Evolutionary conservation across 2,797 vertebrate species (phyloP), one percentile per base, ranked within the genome.

Genomic region (Liparis tanakae): DNA sequence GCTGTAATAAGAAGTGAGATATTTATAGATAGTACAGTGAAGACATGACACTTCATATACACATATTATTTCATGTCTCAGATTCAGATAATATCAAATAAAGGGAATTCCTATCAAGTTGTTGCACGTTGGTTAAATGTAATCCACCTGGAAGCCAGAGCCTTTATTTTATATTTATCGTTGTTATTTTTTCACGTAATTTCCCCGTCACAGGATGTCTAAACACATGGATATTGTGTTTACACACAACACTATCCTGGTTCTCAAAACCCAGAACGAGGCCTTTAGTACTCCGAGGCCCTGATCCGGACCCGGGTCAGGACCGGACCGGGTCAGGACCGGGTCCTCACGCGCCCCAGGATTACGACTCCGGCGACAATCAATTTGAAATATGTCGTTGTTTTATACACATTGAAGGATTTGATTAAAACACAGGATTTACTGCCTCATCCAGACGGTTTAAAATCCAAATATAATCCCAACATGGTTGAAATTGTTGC

Each of bases 381-480:
- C 10, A 59, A 13, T 69, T 1, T 30, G 36, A 7, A 60, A 25
- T 60, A 56, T 63, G 1, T 10, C 10, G 30, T 25, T 10, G 6
- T 17, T 61, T 12, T 58, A 62, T 30, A 74, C 61, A 39, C 25
- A 62, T 10, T 9, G 15, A 20, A 46, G 37, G n/a, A 64, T 64
- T 60, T 63, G 5, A 48, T 30, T 30, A 30, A 30, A 30, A 30
- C 25, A 30, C 25, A 30, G 43, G 74, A 74, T 83, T 58, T 48
- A 41, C 51, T 44, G 66, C 61, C 50, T 14, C 48, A 46, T 64
- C 68, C 71, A 61, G 65, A 85, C 66, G 72, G 39, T 64, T 77
- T 33, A 37, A 48, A 69, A 71, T 72, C 66, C 59, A 55, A 57
- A 75, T 48, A 56, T 67, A 72, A 79, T 82, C 53, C 53, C 50